Conservation (phyloP, 2,113 vertebrate species). For the Sinocyclocheilus anshuiensis region DNA sequence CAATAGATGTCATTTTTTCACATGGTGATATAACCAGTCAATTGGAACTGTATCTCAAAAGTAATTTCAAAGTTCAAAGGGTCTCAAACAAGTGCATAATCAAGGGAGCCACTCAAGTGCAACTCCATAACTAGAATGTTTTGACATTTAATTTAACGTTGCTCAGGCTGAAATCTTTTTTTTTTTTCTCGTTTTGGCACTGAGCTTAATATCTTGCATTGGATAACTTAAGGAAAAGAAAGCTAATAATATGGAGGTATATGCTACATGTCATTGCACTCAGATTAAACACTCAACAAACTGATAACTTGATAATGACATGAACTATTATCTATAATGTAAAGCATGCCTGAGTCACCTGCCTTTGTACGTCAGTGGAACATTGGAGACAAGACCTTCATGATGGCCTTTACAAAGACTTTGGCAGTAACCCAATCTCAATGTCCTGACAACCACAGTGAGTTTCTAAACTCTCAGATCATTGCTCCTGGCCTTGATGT, state of each 20-base stretch:
- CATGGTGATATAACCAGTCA: background rate
- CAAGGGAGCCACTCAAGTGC: background rate
- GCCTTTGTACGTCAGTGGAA: background rate
- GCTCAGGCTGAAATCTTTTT: background rate
- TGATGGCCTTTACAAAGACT: background rate
- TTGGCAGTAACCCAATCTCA: constrained; percentile 5
- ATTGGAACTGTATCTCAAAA: constrained; percentile 15
- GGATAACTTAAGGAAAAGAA: background rate
- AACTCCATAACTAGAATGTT: constrained; percentile 5
- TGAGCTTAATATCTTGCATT: background rate
- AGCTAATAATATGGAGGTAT: background rate
- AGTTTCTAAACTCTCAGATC: constrained; percentile 14
- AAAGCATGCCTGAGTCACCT: background rate
- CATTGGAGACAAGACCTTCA: background rate
- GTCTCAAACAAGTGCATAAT: constrained; percentile 6
- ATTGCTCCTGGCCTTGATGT: background rate
- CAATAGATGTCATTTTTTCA: background rate
- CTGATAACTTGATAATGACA: background rate
- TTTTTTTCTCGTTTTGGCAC: background rate
- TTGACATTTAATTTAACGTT: background rate
- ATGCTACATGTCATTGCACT: background rate
- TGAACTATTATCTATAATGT: background rate
- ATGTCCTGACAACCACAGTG: background rate
- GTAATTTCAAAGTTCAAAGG: constrained; percentile 35
- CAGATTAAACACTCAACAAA: background rate